Evolutionary conservation across 1,140 invertebrate genomes (phyloP).

Genomic region (Aphelinus atriplicis): DNA sequence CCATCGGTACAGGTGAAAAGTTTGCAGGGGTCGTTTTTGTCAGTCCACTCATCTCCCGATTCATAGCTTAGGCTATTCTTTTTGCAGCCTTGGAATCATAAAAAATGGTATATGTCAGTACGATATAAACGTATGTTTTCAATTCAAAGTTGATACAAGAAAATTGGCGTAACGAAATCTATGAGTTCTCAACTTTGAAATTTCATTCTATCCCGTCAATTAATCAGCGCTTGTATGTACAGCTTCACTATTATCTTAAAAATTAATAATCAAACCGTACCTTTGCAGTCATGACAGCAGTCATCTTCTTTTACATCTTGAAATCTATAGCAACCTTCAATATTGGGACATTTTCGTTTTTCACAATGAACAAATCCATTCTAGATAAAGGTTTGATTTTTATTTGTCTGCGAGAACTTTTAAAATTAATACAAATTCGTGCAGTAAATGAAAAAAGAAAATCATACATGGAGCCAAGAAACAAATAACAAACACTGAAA

Average conservation of each 20-base stretch:
- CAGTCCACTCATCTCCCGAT: conserved; percentile 81
- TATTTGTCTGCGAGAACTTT: no score
- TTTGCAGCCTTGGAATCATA: conserved; percentile 72
- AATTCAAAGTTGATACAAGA: conserved; percentile 36
- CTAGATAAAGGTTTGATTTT: conserved; percentile 55
- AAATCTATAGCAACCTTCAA: conserved; percentile 75
- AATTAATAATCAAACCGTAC: conserved; percentile 56
- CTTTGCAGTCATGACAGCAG: conserved; percentile 78
- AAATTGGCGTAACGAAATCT: neutral
- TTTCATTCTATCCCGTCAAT: no score
- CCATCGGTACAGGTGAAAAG: conserved; percentile 81
- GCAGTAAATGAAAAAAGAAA: neutral
- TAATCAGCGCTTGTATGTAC: no score
- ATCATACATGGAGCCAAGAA: neutral
- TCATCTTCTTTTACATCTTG: conserved; percentile 67
- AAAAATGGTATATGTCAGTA: conserved; percentile 16
- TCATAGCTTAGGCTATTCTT: conserved; percentile 75
- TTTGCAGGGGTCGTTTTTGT: conserved; percentile 75
- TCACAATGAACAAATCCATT: conserved; percentile 78
- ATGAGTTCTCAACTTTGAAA: neutral
- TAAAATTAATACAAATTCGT: no score
- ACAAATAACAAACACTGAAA: neutral
- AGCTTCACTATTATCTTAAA: neutral
- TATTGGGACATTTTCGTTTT: conserved; percentile 71
- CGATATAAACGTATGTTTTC: neutral